phyloP scores from a whole-genome alignment of 2,113 vertebrate species.

The Bufo gargarizans region DNA sequence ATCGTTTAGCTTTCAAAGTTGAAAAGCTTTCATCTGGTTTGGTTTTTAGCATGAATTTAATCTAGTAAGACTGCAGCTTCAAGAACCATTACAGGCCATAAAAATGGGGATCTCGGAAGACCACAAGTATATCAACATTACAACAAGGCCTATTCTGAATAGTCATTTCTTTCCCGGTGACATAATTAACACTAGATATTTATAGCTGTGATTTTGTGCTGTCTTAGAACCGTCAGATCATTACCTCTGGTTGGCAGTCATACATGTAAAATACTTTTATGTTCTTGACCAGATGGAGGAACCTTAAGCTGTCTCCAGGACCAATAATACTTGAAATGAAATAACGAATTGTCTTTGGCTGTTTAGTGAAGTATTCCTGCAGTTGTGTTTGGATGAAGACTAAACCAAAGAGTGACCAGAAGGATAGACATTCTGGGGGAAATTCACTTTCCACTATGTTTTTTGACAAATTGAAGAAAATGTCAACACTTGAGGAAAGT shows the following conservation, averaged over 20 bases:
- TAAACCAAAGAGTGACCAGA: conserved; percentile 17
- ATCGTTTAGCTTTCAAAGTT: conserved; percentile 32
- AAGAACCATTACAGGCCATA: conserved; percentile 43
- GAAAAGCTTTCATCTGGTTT: conserved; percentile 47
- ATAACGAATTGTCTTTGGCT: conserved; percentile 55
- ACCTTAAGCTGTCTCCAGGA: conserved; percentile 45
- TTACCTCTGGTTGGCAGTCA: conserved; percentile 32
- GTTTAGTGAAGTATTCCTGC: conserved; percentile 3
- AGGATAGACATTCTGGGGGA: not conserved
- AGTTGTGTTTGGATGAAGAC: conserved; percentile 44
- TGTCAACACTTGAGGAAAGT: not conserved
- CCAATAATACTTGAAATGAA: conserved; percentile 36
- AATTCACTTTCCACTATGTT: conserved; percentile 36
- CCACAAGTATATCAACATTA: conserved; percentile 45
- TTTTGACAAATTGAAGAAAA: conserved; percentile 26
- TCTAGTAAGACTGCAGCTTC: conserved; percentile 33
- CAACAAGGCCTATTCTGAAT: conserved; percentile 19
- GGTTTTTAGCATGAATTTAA: conserved; percentile 20
- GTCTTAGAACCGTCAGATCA: conserved; percentile 26
- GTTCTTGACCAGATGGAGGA: conserved; percentile 41
- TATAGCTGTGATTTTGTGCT: conserved; percentile 34
- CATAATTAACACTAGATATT: conserved; percentile 40
- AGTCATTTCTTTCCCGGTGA: conserved; percentile 39
- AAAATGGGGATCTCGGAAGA: conserved; percentile 36
- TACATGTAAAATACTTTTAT: conserved; percentile 37